Evolutionary conservation across 2,113 vertebrate species (phyloP).

Genomic region (Solea senegalensis): DNA sequence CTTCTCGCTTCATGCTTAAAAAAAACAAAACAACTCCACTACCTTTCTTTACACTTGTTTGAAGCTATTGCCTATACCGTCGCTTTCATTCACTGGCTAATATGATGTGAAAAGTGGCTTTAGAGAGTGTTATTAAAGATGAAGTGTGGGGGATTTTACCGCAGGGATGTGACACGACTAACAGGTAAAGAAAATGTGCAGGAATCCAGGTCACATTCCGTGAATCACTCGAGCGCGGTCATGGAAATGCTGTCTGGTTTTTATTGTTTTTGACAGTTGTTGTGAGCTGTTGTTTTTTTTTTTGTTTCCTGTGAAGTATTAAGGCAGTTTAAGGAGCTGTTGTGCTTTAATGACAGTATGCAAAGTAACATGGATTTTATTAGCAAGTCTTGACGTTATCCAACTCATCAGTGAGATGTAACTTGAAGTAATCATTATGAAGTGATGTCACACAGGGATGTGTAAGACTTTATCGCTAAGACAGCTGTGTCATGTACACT

Average conservation of each 20-base stretch:
- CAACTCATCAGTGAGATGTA: constrained; percentile 18
- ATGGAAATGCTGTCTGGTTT: not conserved
- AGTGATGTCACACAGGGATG: constrained; percentile 7
- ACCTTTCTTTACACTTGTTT: not conserved
- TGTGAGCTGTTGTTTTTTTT: constrained; percentile 3
- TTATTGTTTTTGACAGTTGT: constrained; percentile 28
- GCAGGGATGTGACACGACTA: not conserved
- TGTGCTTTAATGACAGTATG: not conserved
- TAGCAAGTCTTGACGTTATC: constrained; percentile 21
- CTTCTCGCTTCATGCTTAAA: not conserved
- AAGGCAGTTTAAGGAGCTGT: no score
- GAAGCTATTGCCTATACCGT: not conserved
- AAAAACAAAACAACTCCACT: not conserved
- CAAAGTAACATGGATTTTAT: not conserved
- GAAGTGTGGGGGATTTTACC: not conserved
- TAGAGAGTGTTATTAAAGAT: not conserved
- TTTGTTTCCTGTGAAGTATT: not conserved
- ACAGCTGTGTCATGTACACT: constrained; percentile 25
- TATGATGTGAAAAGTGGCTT: not conserved
- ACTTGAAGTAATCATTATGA: constrained; percentile 33
- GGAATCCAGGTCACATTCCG: constrained; percentile 14
- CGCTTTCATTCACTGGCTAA: constrained; percentile 14
- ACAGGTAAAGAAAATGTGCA: constrained; percentile 12
- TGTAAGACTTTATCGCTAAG: constrained; percentile 22
- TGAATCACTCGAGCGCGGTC: not conserved